Base-by-base conservation (phyloP, 2,888 invertebrate genomes). In the Drosophila dives region DNA sequence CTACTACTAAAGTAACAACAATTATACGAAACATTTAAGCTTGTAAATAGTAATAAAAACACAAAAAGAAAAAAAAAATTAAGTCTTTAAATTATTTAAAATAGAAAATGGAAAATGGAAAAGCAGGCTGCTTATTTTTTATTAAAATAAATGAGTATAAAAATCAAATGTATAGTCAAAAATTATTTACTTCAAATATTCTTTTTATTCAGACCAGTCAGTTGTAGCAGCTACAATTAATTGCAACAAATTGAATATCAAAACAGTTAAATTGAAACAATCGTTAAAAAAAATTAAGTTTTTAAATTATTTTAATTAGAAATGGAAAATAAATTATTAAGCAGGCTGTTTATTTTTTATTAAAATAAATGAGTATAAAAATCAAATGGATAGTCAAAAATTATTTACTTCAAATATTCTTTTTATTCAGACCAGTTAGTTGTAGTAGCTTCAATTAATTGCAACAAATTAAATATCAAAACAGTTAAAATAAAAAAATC, bases 1-100 rank as follows among this genome's bases (percentile, higher is more conserved):
- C 50, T 50, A 49, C 50, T 50, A 67, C 67, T 67, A 40, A 72
- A 54, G 56, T 45, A 74, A 61, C 67, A 72, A 64, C 49, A 53
- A 54, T 42, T 63, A 56, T 62, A 64, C 68, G 55, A 74, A 59
- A 68, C 72, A 71, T 83, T 67, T 84, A 83, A 84, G 83, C 76
- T 63, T 84, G 89, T 85, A 85, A 86, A 85, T 85, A 85, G 83
- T 75, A 85, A 85, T 88, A 88, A 88, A 86, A 65, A 69, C 20
- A 45, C 29, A 59, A 42, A 64, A 54, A 38, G 48, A 50, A 5
- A 38, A 36, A 59, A 51, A 64, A 66, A 32, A 11, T 0, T 33
- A 26, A 40, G 12, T 55, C 4, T 32, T 20, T 42, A 33, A 17
- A 48, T 40, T 40, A 23, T 33, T 50, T 49, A 2, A 42, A 32